A percentile compares a stretch with the other conserved stretches of the same genome.
Conservation (phyloP, 2,113 vertebrate species). For the Panurus biarmicus region DNA sequence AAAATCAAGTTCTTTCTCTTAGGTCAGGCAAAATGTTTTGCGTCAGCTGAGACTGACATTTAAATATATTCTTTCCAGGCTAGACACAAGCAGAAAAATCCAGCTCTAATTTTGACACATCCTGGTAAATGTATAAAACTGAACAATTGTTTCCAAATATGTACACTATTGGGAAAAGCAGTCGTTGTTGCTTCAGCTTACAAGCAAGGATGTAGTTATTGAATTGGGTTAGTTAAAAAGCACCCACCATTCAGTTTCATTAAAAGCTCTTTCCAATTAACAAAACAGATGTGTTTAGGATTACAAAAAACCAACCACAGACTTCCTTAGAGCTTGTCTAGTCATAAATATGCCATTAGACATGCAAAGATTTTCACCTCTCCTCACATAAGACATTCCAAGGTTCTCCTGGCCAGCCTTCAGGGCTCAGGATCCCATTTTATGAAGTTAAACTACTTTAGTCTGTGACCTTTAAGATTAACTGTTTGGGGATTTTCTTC, state of each 20-base stretch:
- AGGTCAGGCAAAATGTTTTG: conserved; percentile 39
- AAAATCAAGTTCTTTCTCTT: conserved; percentile 36
- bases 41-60: conserved; percentile 26
- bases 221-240: conserved; percentile 31
- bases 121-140: conserved; percentile 10
- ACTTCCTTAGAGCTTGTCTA: conserved; percentile 36
- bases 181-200: background rate
- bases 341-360: conserved; percentile 46
- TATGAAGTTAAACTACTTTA: conserved; percentile 43
- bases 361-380: conserved; percentile 43
- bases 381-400: conserved; percentile 3
- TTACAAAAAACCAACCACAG: conserved; percentile 31
- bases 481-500: conserved; percentile 31
- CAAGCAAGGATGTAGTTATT: background rate
- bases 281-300: conserved; percentile 50
- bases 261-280: conserved; percentile 31
- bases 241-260: background rate
- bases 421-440: background rate
- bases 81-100: background rate
- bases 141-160: conserved; percentile 19
- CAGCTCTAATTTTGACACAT: conserved; percentile 13
- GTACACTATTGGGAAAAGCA: background rate
- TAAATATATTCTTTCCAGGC: conserved; percentile 40
- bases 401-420: conserved; percentile 31
- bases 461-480: conserved; percentile 27